These are phyloP conservation scores for Priapulus caudatus DNA, from an alignment of 2,888 invertebrate species.

Conservation along the genomic window DNA sequence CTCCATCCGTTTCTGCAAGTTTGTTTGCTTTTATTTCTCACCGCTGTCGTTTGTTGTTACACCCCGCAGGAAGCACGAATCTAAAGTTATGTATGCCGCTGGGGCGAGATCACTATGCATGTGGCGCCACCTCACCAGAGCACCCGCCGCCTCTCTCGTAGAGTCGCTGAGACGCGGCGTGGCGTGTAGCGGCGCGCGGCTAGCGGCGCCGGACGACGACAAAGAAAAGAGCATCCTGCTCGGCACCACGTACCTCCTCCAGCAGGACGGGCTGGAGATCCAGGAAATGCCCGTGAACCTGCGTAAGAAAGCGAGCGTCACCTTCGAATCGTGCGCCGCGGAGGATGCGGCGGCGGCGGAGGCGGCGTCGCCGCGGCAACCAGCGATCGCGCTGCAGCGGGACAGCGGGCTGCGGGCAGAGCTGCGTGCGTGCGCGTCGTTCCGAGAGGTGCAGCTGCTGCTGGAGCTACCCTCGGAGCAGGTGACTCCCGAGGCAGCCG, in stretches of 20 bases:
- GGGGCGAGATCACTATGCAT: no score
- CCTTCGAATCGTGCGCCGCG: background rate
- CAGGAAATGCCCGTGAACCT: constrained; percentile 56
- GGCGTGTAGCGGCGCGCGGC: constrained; percentile 13
- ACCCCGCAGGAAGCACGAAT: no score
- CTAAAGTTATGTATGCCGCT: no score
- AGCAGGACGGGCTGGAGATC: constrained; percentile 55
- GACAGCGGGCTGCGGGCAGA: constrained; percentile 28
- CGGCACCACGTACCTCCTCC: constrained; percentile 45
- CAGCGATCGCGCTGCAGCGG: constrained; percentile 25
- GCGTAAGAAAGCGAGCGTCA: constrained; percentile 34
- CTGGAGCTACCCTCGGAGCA: constrained; percentile 43
- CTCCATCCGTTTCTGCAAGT: no score
- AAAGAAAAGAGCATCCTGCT: constrained; percentile 46
- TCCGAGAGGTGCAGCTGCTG: constrained; percentile 37
- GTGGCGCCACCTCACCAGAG: no score
- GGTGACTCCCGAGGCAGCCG: constrained; percentile 41
- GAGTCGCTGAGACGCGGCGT: constrained; percentile 13
- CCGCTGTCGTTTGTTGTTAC: no score
- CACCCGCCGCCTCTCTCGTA: no score
- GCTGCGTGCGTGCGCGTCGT: constrained; percentile 31
- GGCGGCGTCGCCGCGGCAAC: no score
- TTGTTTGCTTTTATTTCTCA: no score
- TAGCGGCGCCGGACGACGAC: constrained; percentile 48
- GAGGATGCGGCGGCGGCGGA: no score